Evolutionary conservation across 2,797 vertebrate species (phyloP), one percentile per base, ranked within the genome.

Genomic region (Anabas testudineus): DNA sequence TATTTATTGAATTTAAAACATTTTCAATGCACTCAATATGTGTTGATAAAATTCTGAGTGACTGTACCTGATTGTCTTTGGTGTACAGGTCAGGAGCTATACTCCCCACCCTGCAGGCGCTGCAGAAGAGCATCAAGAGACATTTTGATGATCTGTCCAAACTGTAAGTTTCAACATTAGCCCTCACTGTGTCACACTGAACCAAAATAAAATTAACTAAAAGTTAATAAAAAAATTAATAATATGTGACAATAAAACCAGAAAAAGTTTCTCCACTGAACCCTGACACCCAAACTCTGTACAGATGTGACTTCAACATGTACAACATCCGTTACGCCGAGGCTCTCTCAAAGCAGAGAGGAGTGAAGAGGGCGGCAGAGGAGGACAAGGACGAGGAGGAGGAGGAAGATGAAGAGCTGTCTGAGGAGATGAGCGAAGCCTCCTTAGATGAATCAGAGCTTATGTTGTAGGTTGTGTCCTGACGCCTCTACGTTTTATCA

Each of bases 241-340:
- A 4, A n/a, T 26, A 52, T 26, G n/a, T 32, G n/a, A n/a, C n/a
- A n/a, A n/a, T n/a, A 32, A 19, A 52, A n/a, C 4, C 28, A 32
- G 26, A 30, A 9, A 8, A 43, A 18, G 2, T 43, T 8, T 34
- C 3, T 2, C 34, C 34, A 36, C 41, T 18, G 16, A 42, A 42
- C 2, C 18, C n/a, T 10, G 7, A 19, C 7, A 43, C 5, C 19
- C 7, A 19, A 10, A 19, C 10, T 80, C n/a, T 71, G 56, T 57
- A 10, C 86, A 99, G 98, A 63, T 99, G 98, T 56, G 96, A 99
- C 82, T 99, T 97, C 93, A 99, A 99, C 87, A 93, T 95, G 70
- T 99, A 96, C 74, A 97, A 94, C 74, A 96, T 99, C 43, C 95
- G 93, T 56, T 99, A 97, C 0, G 90, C 94, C 0, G 60, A 85